Base-by-base conservation (phyloP, 1,140 invertebrate genomes). In the Psilanteris sp. region DNA sequence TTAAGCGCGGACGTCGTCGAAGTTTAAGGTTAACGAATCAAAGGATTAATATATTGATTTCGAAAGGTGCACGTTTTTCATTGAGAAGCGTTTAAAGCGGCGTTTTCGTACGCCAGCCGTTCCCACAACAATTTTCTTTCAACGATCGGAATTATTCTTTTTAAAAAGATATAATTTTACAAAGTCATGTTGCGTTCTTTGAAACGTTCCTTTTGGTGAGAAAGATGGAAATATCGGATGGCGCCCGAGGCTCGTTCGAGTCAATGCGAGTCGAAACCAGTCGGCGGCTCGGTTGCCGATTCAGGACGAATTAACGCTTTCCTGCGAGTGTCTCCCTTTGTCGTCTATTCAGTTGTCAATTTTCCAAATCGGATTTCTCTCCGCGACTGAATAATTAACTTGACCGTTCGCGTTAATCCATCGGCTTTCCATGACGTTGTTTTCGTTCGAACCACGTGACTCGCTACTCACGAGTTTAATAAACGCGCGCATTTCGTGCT, bases 271-370 rank as follows among this genome's bases (percentile, higher is more conserved):
- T 41, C 44, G 59, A 48, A 64, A 46, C 41, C 34, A 43, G 46
- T 52, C 43, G 59, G 26, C 32, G 15, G 18, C 18, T 26, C 10
- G 18, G 26, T 4, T 24, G 22, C 1, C 32, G 34, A 43, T 64
- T 20, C 34, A 27, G 34, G 36, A 52, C 34, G 59, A 64, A 52
- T 52, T 34, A 52, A 64, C 43, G 59, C 46, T 8, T 52, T 27
- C 31, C 26, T 16, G 18, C 36, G 34, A 52, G 59, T 52, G 59
- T 41, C 37, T 52, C 46, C 59, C 46, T 64, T 64, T 64, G 46
- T 64, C 46, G 18, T 43, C 18, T 43, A 64, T 64, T 64, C 59
- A 64, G 59, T 43, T 64, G 59, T 64, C 59, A 43, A 62, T 64
- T 64, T 52, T 52, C 46, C 37, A 52, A 52, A 52, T 52, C 27